A percentile compares a stretch with the other conserved stretches of the same genome.
These are phyloP conservation scores for Sphaerodactylus townsendi DNA, from an alignment of 2,113 vertebrate genomes.

Conservation along the genomic window DNA sequence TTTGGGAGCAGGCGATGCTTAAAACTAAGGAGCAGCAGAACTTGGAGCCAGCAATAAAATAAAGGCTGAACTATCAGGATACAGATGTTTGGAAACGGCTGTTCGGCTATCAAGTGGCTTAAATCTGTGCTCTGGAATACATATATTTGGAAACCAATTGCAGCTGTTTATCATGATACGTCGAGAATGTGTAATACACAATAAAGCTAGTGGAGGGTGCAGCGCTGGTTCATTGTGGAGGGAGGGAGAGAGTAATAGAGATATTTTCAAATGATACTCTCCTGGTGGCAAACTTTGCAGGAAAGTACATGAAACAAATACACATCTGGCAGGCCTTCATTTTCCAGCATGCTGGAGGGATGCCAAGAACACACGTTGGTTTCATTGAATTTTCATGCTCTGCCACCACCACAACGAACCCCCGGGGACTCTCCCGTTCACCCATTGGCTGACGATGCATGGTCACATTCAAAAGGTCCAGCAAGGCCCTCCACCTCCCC, in stretches of 20 bases:
- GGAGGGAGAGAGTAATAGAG: neutral
- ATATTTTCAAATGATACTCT: neutral
- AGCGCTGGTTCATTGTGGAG: neutral
- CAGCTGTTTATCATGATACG: neutral
- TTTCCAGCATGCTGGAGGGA: constrained; percentile 9
- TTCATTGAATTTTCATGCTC: neutral
- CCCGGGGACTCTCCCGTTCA: no score
- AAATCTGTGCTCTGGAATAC: neutral
- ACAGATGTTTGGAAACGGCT: neutral
- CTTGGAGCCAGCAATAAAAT: no score
- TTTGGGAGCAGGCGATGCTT: no score
- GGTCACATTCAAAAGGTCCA: no score
- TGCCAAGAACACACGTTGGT: neutral
- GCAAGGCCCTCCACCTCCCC: no score
- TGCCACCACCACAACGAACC: constrained; percentile 22
- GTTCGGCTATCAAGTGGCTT: neutral
- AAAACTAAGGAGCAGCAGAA: no score
- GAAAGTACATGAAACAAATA: neutral
- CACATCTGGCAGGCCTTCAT: neutral
- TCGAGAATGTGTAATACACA: neutral
- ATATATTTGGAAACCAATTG: neutral
- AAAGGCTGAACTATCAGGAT: neutral
- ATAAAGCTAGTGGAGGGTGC: neutral
- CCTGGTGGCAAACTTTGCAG: neutral
- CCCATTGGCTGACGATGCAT: no score